phyloP scores from a whole-genome alignment of 2,797 vertebrate species.

The Zenarchopterus dispar region DNA sequence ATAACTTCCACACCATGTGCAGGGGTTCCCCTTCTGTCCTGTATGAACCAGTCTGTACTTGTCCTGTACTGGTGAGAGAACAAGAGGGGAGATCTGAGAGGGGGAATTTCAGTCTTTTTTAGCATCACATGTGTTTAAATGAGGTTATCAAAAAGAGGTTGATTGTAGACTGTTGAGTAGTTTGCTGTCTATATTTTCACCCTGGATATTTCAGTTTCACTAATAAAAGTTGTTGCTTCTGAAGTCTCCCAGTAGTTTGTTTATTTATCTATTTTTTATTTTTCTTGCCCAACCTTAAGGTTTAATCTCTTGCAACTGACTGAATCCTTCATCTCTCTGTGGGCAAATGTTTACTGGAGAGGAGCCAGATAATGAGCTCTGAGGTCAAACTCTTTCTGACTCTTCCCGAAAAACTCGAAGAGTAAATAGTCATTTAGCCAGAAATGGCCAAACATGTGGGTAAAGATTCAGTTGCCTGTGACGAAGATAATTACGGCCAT shows the following conservation, averaged over 20 bases:
- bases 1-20: conserved; percentile 25
- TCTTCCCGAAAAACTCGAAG: background rate
- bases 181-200: conserved; percentile 17
- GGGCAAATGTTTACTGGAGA: background rate
- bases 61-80: conserved; percentile 22
- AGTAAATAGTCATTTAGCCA: background rate
- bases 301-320: background rate
- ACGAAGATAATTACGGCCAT: background rate
- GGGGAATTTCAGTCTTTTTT: conserved; percentile 27
- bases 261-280: no score
- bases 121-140: background rate
- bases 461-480: background rate
- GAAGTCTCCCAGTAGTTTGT: no score
- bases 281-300: background rate
- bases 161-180: background rate
- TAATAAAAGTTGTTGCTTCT: background rate
- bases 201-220: conserved; percentile 8
- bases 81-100: conserved; percentile 19
- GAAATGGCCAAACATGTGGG: background rate
- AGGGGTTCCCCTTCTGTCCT: conserved; percentile 50
- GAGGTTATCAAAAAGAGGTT: conserved; percentile 9
- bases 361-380: background rate
- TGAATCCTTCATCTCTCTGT: background rate
- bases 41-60: conserved; percentile 59
- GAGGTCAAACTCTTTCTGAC: background rate